Percentiles rank a stretch among this genome's conserved stretches.
phyloP scores from a whole-genome alignment of 2,888 invertebrate genomes.

The Ptychoptera contaminata region DNA sequence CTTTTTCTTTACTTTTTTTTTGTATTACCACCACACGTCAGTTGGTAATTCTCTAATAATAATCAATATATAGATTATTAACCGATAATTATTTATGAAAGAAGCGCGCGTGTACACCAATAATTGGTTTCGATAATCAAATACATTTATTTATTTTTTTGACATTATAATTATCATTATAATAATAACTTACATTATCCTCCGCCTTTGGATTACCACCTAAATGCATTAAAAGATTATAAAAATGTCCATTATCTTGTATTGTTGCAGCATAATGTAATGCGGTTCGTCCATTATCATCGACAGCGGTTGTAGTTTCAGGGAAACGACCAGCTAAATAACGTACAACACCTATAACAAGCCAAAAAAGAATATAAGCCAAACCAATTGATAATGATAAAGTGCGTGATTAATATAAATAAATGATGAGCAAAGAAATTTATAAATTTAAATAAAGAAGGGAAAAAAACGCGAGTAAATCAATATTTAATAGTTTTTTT shows the following conservation, averaged over 20 bases:
- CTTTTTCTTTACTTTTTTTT: no score
- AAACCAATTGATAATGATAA: not conserved
- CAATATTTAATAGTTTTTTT: no score
- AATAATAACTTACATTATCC: constrained; percentile 54
- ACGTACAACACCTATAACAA: constrained; percentile 26
- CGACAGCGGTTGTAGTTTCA: constrained; percentile 66
- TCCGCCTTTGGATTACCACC: constrained; percentile 69
- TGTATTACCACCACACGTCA: no score
- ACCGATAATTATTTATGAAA: no score
- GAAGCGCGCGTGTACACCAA: no score
- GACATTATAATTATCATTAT: no score
- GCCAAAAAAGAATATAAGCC: not conserved
- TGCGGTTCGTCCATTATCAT: constrained; percentile 69
- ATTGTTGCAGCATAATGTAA: constrained; percentile 76
- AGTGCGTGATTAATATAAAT: not conserved
- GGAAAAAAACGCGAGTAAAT: no score
- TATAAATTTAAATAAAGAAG: no score
- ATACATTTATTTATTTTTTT: no score
- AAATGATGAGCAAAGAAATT: constrained; percentile 13
- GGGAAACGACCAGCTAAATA: constrained; percentile 67
- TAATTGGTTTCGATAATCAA: no score
- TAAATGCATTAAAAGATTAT: constrained; percentile 66
- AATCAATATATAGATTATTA: no score
- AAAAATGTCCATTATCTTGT: constrained; percentile 76
- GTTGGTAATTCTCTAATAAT: no score